These are phyloP conservation scores for Pogonognathellus flavescens DNA, from an alignment of 1,140 invertebrate species.

Conservation along the genomic window DNA sequence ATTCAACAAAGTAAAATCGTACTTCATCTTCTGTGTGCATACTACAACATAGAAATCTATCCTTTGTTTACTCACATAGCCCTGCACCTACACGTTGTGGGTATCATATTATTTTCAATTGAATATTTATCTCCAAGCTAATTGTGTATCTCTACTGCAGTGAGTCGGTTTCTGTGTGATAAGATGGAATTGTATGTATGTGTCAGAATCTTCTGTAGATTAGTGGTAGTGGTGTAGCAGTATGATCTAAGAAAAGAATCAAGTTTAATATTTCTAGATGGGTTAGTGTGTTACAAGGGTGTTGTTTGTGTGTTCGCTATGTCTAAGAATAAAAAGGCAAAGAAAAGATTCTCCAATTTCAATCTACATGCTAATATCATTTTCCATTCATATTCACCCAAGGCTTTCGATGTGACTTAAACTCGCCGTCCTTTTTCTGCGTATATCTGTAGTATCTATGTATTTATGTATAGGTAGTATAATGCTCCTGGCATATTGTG, in stretches of 20 bases:
- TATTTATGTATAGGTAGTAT: neutral
- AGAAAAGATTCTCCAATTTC: conserved; percentile 9
- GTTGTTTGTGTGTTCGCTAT: conserved; percentile 10
- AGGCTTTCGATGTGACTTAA: conserved; percentile 12
- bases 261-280: conserved; percentile 16
- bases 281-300: conserved; percentile 52
- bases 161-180: too few relatives aligned
- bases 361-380: conserved; percentile 21
- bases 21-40: neutral
- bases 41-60: neutral
- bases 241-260: too few relatives aligned
- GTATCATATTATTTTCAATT: neutral
- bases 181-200: too few relatives aligned
- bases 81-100: neutral
- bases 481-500: neutral
- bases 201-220: too few relatives aligned
- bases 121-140: neutral
- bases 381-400: conserved; percentile 5
- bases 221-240: too few relatives aligned
- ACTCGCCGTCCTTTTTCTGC: neutral
- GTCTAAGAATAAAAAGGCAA: conserved; percentile 7
- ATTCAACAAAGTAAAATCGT: neutral
- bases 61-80: too few relatives aligned
- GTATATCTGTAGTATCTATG: neutral
- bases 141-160: too few relatives aligned